Evolutionary conservation across 64 coral and sea anemone species (phyloP), one percentile per base, ranked within the genome.

Genomic region (Dendrophyllia cribrosa): DNA sequence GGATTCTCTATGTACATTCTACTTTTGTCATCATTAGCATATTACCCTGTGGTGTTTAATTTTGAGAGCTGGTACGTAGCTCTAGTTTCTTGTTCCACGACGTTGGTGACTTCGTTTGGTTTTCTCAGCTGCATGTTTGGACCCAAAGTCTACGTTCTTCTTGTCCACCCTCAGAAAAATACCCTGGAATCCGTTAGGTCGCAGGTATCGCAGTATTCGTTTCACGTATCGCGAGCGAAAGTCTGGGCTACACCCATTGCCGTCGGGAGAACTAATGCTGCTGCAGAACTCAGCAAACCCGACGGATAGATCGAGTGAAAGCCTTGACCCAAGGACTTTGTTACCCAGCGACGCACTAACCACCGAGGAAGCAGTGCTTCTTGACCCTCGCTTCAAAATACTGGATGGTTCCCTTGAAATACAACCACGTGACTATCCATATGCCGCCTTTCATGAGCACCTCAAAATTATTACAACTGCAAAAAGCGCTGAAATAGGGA

Each of bases 1-100:
- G 95, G 83, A 11, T 96, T 96, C 66, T 88, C 94, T 16, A 89
- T 96, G 77, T 96, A 96, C 60, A 83, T 96, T 7, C 72, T 91
- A 7, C 45, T 92, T 3, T 68, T 96, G 11, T 96, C 95, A 0
- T 96, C 90, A 46, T 17, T 93, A 2, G 86, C 89, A 7, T 96
- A 92, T 16, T 92, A 83, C 67, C 95, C 95, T 4, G 95, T 96
- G 6, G 89, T 77, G 50, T 81, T 80, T 45, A 58, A 75, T 15
- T 79, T 95, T 22, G 59, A 90, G 23, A 85, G 89, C 17, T 87
- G 90, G 76, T 91, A 95, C 58, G 90, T 91, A 4, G 85, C 90
- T 53, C 70, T 95, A 19, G 66, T 95, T 26, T 91, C 94, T 1
- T 95, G 94, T 75, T 90, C 85, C 23, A 91, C 94, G 2, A 87